Evolutionary conservation across 2,888 invertebrate species (phyloP), one percentile per base, ranked within the genome.

Genomic region (Cosmopolites sordidus): DNA sequence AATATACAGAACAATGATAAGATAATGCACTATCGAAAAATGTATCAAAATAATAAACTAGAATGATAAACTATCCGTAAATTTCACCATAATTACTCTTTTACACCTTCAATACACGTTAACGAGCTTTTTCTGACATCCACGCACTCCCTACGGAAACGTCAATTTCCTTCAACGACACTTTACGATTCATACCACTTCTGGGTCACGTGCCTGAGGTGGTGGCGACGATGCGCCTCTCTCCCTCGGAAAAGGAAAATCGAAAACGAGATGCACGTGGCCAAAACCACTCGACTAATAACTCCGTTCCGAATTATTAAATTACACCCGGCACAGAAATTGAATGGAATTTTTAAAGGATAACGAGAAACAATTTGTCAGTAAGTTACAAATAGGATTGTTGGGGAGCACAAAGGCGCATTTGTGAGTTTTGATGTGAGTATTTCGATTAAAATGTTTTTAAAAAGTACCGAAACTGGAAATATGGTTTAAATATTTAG

Each of bases 291-390:
- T 63, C 56, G 57, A 54, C 58, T 56, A 58, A 58, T 60, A 58
- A 61, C 52, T 55, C 54, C 49, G 53, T 43, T 58, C 61, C 58
- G 54, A 59, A 58, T 63, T 60, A 61, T 63, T 60, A 46, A 62
- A 60, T 62, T 60, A 60, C 56, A 48, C 4, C 2, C 2, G 12
- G 16, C 48, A 30, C 48, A 42, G 30, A 42, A 48, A 33, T 27
- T 47, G 22, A 22, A 22, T 22, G 22, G 22, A 8, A 22, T 22
- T 22, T 22, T 22, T 22, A 22, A 22, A 8, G 8, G 22, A 22
- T 22, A 22, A 22, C 22, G 22, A 3, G 22, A 8, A 22, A 22
- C 22, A 22, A 22, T 22, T 22, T 22, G 22, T 22, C 22, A 22
- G 22, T 22, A 8, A n/a, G 22, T 22, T 22, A 8, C 8, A 22